Percentiles rank a stretch among this genome's conserved stretches.
Conservation (phyloP, 2,797 vertebrate species). For the Anguilla marmorata region DNA sequence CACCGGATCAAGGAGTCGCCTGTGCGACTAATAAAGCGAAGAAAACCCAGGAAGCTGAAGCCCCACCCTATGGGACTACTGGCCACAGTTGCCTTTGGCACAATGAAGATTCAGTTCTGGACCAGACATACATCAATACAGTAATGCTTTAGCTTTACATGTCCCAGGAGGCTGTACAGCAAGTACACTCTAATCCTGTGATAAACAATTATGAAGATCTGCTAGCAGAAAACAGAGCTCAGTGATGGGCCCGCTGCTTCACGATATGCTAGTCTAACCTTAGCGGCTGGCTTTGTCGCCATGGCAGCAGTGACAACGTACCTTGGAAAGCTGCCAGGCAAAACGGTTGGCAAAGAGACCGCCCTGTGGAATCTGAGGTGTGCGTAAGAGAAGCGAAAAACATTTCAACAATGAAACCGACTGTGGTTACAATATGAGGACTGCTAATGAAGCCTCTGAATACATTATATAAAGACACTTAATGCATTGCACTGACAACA, state of each 20-base stretch:
- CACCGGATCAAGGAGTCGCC: neutral
- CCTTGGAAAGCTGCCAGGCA: constrained; percentile 7
- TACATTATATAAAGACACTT: neutral
- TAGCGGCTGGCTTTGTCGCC: neutral
- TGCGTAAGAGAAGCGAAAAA: neutral
- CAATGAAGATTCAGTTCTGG: neutral
- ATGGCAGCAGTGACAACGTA: neutral
- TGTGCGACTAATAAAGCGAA: neutral
- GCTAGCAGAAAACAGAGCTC: neutral
- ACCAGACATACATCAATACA: neutral
- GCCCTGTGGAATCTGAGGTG: neutral
- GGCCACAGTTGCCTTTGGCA: neutral
- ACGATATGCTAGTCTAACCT: neutral
- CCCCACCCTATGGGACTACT: neutral
- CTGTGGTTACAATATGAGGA: neutral
- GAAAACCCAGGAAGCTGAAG: neutral
- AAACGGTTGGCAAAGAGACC: neutral
- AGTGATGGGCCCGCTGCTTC: neutral
- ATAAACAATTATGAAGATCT: neutral
- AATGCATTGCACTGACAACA: neutral
- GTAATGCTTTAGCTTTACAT: neutral
- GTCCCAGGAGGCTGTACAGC: neutral
- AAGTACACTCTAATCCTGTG: neutral
- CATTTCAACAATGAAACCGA: neutral
- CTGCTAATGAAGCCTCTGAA: neutral